Conservation (phyloP, 2,888 invertebrate species). For the Pollenia labialis region DNA sequence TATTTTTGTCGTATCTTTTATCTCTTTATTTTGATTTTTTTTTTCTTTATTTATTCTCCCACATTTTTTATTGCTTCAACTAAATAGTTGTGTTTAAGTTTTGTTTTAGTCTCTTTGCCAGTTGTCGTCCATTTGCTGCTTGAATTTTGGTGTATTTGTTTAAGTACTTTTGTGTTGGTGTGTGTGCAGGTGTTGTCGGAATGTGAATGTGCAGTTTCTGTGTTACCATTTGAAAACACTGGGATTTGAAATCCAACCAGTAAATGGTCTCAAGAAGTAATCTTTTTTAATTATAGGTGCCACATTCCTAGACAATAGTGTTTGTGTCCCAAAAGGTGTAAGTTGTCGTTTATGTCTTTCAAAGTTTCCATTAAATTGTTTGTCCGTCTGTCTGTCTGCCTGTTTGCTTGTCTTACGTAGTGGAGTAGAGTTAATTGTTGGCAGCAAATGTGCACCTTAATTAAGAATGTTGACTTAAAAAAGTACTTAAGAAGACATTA, state of each 20-base stretch:
- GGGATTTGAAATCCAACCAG: slow-evolving; percentile 53
- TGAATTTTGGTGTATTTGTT: background rate
- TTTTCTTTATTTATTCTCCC: no score
- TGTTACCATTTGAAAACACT: slow-evolving; percentile 50
- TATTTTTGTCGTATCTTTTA: no score
- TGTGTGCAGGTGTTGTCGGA: background rate
- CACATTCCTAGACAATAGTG: slow-evolving; percentile 21
- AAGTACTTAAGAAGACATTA: slow-evolving; percentile 32
- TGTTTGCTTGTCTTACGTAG: background rate
- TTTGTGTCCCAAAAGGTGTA: slow-evolving; percentile 15
- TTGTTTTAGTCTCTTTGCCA: background rate
- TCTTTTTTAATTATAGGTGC: slow-evolving; percentile 37
- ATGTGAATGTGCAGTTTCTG: slow-evolving; percentile 23
- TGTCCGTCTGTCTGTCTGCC: slow-evolving; percentile 2
- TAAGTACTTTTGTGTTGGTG: background rate
- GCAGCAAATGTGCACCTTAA: slow-evolving; percentile 33
- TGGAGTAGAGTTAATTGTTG: slow-evolving; percentile 50
- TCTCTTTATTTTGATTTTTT: no score
- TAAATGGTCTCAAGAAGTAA: slow-evolving; percentile 41
- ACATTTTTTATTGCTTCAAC: no score
- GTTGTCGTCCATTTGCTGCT: background rate
- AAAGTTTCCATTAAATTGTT: slow-evolving; percentile 12
- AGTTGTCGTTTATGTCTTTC: background rate
- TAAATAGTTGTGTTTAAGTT: no score
- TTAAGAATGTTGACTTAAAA: slow-evolving; percentile 45